Evolutionary conservation across 2,113 vertebrate genomes (phyloP), one percentile per base, ranked within the genome.

Genomic region (Arothron firmamentum): DNA sequence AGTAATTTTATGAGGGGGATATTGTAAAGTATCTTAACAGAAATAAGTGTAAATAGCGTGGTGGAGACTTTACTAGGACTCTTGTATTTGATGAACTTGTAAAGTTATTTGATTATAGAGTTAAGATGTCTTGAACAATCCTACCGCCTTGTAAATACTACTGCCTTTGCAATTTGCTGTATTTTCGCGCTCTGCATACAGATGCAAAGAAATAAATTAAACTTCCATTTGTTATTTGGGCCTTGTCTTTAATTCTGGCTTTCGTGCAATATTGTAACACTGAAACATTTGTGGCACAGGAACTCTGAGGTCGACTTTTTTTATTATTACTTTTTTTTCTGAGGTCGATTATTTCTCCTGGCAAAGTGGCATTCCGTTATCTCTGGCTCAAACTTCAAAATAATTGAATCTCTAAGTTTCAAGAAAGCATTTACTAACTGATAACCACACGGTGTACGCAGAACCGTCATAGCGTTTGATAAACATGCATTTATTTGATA

Each of bases 121-220:
- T 85, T 88, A 92, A 83, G 90, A 91, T 87, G 82, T 78, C 76
- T 81, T 83, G 85, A 25, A 89, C 76, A 93, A 92, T 90, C 87
- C 75, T 93, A 91, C 93, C 81, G 84, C 71, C 60, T 78, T 96
- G 94, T 97, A 96, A 94, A 97, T 95, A 94, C 89, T 89, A 81
- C 83, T 56, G 63, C 82, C 90, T 93, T 93, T 93, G 91, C 90
- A 88, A 89, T 88, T 88, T 93, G 90, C 86, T 88, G 90, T 91
- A 68, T 58, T 78, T 89, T 90, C 82, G 79, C 89, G 90, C 76
- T 90, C 88, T 93, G 87, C 90, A 89, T 74, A 90, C 88, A 87
- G 84, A 84, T 87, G 89, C 79, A 81, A 38, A 85, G 71, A 86
- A 73, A 77, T 77, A 80, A 79, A 84, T 76, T 72, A 77, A 88